Evolutionary conservation across 2,888 invertebrate genomes (phyloP), one percentile per base, ranked within the genome.

Genomic region (Yponomeuta sedellus): DNA sequence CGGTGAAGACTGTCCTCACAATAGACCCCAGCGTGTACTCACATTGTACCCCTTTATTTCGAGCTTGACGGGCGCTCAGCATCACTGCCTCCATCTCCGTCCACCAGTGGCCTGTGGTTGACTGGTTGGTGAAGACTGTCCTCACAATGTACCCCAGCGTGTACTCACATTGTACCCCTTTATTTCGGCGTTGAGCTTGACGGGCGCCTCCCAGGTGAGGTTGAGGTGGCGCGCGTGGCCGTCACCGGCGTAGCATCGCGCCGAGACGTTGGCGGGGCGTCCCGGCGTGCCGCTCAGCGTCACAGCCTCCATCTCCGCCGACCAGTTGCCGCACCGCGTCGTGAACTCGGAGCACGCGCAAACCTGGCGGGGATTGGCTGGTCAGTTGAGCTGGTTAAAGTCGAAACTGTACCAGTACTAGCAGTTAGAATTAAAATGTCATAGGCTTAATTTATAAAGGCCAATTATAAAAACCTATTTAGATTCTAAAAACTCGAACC

Each of bases 271-370:
- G 69, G 92, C 92, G 0, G 97, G 97, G 67, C 94, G 93, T 61
- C 95, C 94, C 0, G 97, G 94, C 16, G 93, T 94, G 2, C 97
- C 97, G 80, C 97, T 97, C 86, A 96, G 92, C 0, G 97, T 97
- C 0, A 95, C 95, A 0, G 96, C 97, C 77, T 95, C 94, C 70
- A 96, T 95, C 72, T 93, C 91, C 44, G 93, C 91, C 0, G 97
- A 97, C 94, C 95, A 96, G 12, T 94, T 92, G 0, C 97, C 96
- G 78, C 97, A 97, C 58, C 92, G 86, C 71, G 92, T 92, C 0
- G 95, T 95, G 74, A 94, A 95, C 72, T 96, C 95, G 67, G 95
- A 96, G 76, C 97, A 97, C 0, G 97, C 96, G 40, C 94, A 92
- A 0, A 95, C 94, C 92, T 92, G 69, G 19, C 4, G 16, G 56